phyloP scores from a whole-genome alignment of 2,113 vertebrate genomes.

The Pseudopipra pipra region DNA sequence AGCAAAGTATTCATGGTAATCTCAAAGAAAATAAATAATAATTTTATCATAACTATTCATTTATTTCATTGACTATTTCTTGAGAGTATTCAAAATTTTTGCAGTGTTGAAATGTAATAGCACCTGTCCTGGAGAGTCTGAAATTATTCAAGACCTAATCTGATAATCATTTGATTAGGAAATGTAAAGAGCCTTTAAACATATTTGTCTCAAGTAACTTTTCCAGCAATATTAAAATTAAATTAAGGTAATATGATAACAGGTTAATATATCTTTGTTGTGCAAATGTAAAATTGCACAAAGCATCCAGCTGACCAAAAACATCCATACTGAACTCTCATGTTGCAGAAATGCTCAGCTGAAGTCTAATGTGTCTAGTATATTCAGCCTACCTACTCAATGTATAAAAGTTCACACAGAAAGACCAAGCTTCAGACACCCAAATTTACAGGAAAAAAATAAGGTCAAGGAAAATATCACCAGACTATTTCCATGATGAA shows the following conservation, averaged over 20 bases:
- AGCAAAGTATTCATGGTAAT: background rate
- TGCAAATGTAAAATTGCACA: background rate
- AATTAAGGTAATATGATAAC: background rate
- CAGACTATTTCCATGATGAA: background rate
- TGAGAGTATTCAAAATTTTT: background rate
- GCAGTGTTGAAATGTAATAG: background rate
- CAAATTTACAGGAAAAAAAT: background rate
- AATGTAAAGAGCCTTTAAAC: background rate
- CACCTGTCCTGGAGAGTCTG: background rate
- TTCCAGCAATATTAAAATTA: background rate
- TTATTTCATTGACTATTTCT: background rate
- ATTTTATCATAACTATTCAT: background rate
- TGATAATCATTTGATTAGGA: background rate
- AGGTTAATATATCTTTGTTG: background rate
- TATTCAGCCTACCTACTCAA: background rate
- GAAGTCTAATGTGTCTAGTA: background rate
- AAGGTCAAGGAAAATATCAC: background rate
- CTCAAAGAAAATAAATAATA: background rate
- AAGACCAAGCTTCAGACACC: background rate
- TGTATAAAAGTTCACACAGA: background rate
- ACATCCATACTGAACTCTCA: background rate
- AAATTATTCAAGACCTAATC: background rate
- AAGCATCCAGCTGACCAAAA: background rate
- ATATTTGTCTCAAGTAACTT: background rate
- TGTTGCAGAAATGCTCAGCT: background rate